Conservation (phyloP, 2,888 invertebrate species). For the Plagodis dolabraria region DNA sequence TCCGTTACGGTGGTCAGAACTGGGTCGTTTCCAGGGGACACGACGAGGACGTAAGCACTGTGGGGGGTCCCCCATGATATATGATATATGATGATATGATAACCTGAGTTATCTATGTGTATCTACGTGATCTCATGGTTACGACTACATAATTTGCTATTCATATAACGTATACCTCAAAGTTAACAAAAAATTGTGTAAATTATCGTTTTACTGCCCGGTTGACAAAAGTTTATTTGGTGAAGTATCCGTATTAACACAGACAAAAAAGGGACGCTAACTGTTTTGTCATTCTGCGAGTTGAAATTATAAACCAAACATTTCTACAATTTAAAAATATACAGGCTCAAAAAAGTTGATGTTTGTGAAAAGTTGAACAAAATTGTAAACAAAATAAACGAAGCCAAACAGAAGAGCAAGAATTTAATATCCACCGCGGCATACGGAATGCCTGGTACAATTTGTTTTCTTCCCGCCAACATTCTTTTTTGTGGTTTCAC, state of each 20-base stretch:
- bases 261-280: slow-evolving; percentile 16
- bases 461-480: slow-evolving; percentile 65
- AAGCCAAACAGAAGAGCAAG: slow-evolving; percentile 70
- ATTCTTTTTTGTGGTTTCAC: slow-evolving; percentile 45
- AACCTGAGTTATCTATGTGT: too few species aligned
- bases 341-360: slow-evolving; percentile 60
- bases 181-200: too few species aligned
- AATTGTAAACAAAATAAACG: slow-evolving; percentile 67
- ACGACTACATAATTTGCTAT: too few species aligned
- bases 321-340: slow-evolving; percentile 60
- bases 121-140: too few species aligned
- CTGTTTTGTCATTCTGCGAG: slow-evolving; percentile 15
- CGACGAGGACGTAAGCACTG: too few species aligned
- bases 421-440: slow-evolving; percentile 78
- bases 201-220: too few species aligned
- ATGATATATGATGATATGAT: too few species aligned
- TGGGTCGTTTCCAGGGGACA: too few species aligned
- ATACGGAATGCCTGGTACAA: slow-evolving; percentile 69
- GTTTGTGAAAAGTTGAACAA: slow-evolving; percentile 58
- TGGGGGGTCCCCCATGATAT: too few species aligned
- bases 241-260: slow-evolving; percentile 6
- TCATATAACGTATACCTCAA: too few species aligned
- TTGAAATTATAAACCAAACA: slow-evolving; percentile 57
- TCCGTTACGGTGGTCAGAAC: too few species aligned
- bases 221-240: too few species aligned